These are phyloP conservation scores for Bactericera cockerelli DNA, from an alignment of 1,140 invertebrate species.

Conservation along the genomic window DNA sequence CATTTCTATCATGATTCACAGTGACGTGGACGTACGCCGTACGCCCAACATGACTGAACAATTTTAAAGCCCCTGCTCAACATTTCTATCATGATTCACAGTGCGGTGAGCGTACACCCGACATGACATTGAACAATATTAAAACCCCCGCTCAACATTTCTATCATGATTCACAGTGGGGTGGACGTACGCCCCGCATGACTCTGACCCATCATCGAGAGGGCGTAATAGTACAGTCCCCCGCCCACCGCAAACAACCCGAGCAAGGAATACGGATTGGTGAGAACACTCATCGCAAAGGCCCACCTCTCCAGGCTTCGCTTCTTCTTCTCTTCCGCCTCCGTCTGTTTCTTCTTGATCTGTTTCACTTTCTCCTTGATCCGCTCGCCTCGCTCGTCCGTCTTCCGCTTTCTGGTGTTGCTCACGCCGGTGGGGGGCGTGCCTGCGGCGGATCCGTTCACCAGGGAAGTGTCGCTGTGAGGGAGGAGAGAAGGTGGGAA, in stretches of 20 bases:
- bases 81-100: too few relatives aligned
- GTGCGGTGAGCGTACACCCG: too few relatives aligned
- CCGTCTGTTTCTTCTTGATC: slow-evolving; percentile 49
- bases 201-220: too few relatives aligned
- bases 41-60: too few relatives aligned
- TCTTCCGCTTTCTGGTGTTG: slow-evolving; percentile 36
- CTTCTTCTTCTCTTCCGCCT: slow-evolving; percentile 44
- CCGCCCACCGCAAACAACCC: background rate
- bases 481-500: too few relatives aligned
- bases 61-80: too few relatives aligned
- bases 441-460: slow-evolving; percentile 16
- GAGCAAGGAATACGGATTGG: background rate
- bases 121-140: too few relatives aligned
- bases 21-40: too few relatives aligned
- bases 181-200: too few relatives aligned
- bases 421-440: slow-evolving; percentile 26
- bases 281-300: background rate
- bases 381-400: slow-evolving; percentile 37
- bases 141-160: too few relatives aligned
- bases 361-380: slow-evolving; percentile 44
- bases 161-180: too few relatives aligned
- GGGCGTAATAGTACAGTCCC: background rate
- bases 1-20: too few relatives aligned
- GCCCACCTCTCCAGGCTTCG: slow-evolving; percentile 28
- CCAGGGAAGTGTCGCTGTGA: background rate